phyloP scores from a whole-genome alignment of 2,113 vertebrate genomes.

The Struthidea cinerea region DNA sequence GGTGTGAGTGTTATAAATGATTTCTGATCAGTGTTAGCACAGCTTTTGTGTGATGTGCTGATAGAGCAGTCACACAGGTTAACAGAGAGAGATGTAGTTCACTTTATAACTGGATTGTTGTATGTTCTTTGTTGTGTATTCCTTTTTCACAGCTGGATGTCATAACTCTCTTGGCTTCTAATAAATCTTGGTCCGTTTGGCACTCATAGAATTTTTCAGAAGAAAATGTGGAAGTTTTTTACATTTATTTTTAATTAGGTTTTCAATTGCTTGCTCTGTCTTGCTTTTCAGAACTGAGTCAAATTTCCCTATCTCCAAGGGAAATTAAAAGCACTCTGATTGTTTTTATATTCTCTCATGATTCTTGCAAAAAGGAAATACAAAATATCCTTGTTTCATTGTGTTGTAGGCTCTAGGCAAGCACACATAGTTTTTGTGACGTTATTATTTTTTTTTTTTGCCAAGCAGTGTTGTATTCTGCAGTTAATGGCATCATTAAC shows the following conservation, averaged over 20 bases:
- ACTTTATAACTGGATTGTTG: not conserved
- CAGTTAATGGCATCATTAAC: not conserved
- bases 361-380: not conserved
- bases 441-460: not conserved
- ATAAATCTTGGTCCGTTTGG: not conserved
- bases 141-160: not conserved
- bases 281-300: not conserved
- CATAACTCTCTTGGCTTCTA: not conserved
- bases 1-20: not conserved
- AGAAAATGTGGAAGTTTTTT: not conserved
- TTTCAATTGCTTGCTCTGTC: not conserved
- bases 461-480: not conserved
- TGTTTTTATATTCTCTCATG: not conserved
- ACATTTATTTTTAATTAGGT: not conserved
- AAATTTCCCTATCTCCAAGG: not conserved
- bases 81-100: not conserved
- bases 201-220: not conserved
- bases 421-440: not conserved
- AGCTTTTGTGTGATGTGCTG: not conserved
- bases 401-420: not conserved
- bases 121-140: not conserved
- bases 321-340: not conserved
- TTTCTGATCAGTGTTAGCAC: not conserved
- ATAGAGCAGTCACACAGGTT: not conserved
- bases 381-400: rapidly evolving